Evolutionary conservation across 1,140 invertebrate species (phyloP).

Genomic region (Anadara kagoshimensis): DNA sequence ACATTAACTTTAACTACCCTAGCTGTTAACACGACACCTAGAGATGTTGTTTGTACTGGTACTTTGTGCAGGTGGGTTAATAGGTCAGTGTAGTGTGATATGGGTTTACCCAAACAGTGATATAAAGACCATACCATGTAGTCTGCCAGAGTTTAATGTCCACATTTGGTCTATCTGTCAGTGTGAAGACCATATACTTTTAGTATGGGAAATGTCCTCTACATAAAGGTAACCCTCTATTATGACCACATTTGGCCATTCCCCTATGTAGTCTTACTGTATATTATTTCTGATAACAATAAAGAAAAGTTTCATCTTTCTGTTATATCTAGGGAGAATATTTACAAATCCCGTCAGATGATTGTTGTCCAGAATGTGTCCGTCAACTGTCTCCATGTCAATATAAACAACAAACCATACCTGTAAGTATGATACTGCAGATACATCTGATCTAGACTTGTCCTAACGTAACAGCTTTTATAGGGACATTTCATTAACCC

Average conservation of each 20-base stretch:
- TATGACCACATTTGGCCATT: neutral
- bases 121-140: too few relatives aligned
- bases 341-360: constrained; percentile 43
- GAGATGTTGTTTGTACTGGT: too few relatives aligned
- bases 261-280: neutral
- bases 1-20: too few relatives aligned
- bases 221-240: neutral
- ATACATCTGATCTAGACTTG: neutral
- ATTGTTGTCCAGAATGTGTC: constrained; percentile 56
- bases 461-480: neutral
- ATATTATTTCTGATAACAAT: neutral
- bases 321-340: constrained; percentile 56
- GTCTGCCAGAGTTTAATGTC: too few relatives aligned
- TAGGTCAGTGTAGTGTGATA: too few relatives aligned
- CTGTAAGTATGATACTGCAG: constrained; percentile 38
- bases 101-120: too few relatives aligned
- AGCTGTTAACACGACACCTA: too few relatives aligned
- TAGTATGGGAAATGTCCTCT: neutral
- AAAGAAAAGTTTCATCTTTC: neutral
- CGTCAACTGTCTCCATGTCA: constrained; percentile 40
- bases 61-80: too few relatives aligned
- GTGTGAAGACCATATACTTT: too few relatives aligned
- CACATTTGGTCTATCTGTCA: too few relatives aligned
- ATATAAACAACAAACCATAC: constrained; percentile 47
- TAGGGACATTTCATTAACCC: neutral